Percentiles rank a stretch among this genome's conserved stretches.
Evolutionary conservation across 1,140 invertebrate genomes (phyloP).

Genomic region (Platorchestia sp.): DNA sequence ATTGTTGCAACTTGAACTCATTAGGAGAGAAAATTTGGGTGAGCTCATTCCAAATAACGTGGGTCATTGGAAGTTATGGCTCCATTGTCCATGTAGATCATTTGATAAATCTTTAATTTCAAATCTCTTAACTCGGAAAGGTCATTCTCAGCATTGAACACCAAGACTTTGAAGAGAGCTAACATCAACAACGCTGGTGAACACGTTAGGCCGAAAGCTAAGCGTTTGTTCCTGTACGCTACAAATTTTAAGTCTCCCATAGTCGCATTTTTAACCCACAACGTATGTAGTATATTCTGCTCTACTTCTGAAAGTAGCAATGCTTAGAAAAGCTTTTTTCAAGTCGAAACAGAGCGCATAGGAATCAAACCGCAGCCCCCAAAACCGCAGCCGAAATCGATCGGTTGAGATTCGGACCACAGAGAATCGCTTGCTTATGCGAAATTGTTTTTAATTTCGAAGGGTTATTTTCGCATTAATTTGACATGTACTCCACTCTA

Average conservation of each 20-base stretch:
- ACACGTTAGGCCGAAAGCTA: not conserved
- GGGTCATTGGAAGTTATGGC: not conserved
- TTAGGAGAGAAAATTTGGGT: not conserved
- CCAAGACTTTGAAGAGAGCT: not conserved
- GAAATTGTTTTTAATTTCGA: not conserved
- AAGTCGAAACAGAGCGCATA: not conserved
- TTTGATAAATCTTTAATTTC: not conserved
- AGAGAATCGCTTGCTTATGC: not conserved
- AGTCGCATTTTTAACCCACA: not conserved
- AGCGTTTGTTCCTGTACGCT: not conserved
- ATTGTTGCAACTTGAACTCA: not conserved
- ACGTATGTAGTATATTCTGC: not conserved
- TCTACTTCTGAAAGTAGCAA: not conserved
- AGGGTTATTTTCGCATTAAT: not conserved
- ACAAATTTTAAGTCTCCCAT: not conserved
- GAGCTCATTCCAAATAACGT: not conserved
- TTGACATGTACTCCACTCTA: not conserved
- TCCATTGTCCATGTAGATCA: conserved; percentile 13
- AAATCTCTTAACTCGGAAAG: not conserved
- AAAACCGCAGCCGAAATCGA: not conserved
- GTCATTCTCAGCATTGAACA: not conserved
- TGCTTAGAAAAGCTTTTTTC: not conserved
- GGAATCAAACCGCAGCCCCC: not conserved
- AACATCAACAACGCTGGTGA: not conserved
- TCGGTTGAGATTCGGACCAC: not conserved